Percentiles rank a stretch among this genome's conserved stretches.
phyloP scores from a whole-genome alignment of 2,888 invertebrate species.

The Pseudoips prasinana region DNA sequence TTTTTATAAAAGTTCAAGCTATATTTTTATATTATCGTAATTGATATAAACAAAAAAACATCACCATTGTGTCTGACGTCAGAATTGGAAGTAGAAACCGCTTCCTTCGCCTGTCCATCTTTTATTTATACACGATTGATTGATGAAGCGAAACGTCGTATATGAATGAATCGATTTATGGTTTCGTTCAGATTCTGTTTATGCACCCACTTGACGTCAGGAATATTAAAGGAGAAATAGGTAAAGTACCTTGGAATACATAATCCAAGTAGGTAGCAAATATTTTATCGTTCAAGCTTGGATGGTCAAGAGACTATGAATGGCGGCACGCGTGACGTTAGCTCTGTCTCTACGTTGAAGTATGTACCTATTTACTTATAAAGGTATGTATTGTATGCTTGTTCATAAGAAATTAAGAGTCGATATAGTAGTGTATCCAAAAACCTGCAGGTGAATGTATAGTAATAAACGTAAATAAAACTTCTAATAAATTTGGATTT shows the following conservation, averaged over 20 bases:
- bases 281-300: slow-evolving; percentile 17
- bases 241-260: slow-evolving; percentile 43
- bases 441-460: too few species aligned
- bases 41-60: too few species aligned
- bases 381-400: too few species aligned
- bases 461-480: too few species aligned
- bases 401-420: too few species aligned
- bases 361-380: too few species aligned
- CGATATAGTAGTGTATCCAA: too few species aligned
- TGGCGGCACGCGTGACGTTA: too few species aligned
- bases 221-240: slow-evolving; percentile 56
- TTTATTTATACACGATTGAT: slow-evolving; percentile 75
- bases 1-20: too few species aligned
- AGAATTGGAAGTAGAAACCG: slow-evolving; percentile 55
- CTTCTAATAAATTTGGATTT: too few species aligned
- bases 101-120: slow-evolving; percentile 59
- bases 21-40: too few species aligned
- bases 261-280: slow-evolving; percentile 23
- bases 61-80: slow-evolving; percentile 61
- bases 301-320: slow-evolving; percentile 7
- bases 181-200: slow-evolving; percentile 63
- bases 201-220: slow-evolving; percentile 66
- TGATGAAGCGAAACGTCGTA: slow-evolving; percentile 69
- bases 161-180: slow-evolving; percentile 77
- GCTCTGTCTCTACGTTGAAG: too few species aligned